A percentile compares a stretch with the other conserved stretches of the same genome.
phyloP scores from a whole-genome alignment of 2,797 vertebrate genomes.

The Podarcis lilfordi region DNA sequence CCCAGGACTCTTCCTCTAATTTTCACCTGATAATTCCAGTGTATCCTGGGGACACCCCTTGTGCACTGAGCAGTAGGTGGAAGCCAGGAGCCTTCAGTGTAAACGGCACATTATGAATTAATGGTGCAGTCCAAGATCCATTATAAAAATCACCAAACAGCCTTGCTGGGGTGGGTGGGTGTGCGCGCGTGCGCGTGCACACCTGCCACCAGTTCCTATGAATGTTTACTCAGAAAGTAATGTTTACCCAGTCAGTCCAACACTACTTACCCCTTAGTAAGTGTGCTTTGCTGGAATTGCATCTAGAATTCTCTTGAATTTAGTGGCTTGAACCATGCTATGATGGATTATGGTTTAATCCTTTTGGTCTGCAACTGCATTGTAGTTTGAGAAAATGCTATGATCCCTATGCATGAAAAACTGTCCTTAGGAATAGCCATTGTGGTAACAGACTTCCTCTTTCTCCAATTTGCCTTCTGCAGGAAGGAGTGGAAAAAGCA shows the following conservation, averaged over 20 bases:
- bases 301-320: background rate
- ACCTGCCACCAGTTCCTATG: background rate
- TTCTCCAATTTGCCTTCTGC: background rate
- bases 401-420: background rate
- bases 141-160: background rate
- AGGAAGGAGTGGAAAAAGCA: conserved; percentile 64
- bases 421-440: background rate
- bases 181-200: background rate
- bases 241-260: background rate
- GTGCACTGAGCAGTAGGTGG: background rate
- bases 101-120: background rate
- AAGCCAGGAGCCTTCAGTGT: background rate
- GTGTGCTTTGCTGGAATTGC: background rate
- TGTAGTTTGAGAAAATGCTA: background rate
- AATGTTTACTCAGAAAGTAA: background rate
- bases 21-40: background rate
- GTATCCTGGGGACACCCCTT: background rate
- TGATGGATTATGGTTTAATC: no score
- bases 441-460: background rate
- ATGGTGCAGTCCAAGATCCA: background rate
- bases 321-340: background rate
- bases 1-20: background rate
- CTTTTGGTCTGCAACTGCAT: background rate
- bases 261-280: no score
- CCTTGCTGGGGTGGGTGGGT: no score